Evolutionary conservation across 2,888 invertebrate genomes (phyloP).

Genomic region (Theretra japonica): DNA sequence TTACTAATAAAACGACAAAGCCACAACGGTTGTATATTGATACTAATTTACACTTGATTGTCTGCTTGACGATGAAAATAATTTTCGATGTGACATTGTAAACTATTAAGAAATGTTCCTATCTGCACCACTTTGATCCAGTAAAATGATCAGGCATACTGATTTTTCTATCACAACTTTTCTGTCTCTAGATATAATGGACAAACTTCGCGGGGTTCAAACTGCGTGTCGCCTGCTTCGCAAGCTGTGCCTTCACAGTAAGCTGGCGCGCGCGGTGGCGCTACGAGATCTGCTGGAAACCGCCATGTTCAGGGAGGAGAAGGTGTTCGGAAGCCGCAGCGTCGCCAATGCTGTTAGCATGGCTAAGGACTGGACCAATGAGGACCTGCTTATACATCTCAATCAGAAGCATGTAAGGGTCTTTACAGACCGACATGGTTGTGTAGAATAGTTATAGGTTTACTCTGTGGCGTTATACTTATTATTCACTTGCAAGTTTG

Average conservation of each 20-base stretch:
- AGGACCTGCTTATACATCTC: slow-evolving; percentile 83
- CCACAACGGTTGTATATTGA: too few species aligned
- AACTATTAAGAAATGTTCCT: too few species aligned
- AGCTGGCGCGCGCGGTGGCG: slow-evolving; percentile 89
- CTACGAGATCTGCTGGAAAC: slow-evolving; percentile 89
- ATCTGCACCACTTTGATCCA: too few species aligned
- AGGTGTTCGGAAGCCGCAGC: slow-evolving; percentile 88
- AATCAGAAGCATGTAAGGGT: slow-evolving; percentile 90
- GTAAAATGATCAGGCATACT: neutral
- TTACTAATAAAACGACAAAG: too few species aligned
- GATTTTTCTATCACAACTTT: neutral
- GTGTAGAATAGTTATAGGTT: too few species aligned
- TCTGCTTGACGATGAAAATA: too few species aligned
- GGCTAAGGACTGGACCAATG: slow-evolving; percentile 59
- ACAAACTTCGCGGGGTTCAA: slow-evolving; percentile 87
- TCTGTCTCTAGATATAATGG: slow-evolving; percentile 81
- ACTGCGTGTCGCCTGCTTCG: slow-evolving; percentile 87
- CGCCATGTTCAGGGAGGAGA: slow-evolving; percentile 88
- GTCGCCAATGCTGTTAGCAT: slow-evolving; percentile 68
- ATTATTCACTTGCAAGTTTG: too few species aligned
- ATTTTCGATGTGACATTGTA: too few species aligned
- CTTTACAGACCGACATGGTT: neutral
- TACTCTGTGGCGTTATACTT: too few species aligned
- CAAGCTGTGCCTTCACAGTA: slow-evolving; percentile 87
- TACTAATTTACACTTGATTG: too few species aligned